Conservation (phyloP, 2,113 vertebrate genomes). For the Synodontis membranacea region DNA sequence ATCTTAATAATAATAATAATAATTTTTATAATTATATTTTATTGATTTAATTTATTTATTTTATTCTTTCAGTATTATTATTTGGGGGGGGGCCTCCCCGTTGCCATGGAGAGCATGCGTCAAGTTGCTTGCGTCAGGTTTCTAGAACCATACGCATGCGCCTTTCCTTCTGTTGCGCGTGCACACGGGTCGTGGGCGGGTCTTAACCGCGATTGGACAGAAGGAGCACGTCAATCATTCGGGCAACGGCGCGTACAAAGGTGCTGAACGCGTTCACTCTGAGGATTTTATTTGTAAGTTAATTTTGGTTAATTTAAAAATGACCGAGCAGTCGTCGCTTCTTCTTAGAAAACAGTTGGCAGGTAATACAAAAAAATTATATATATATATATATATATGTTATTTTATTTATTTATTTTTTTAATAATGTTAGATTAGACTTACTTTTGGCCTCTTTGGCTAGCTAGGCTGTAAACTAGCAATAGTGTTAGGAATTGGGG, state of each 20-base stretch:
- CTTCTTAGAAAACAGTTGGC: constrained; percentile 76
- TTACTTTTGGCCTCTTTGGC: not conserved
- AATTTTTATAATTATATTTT: not conserved
- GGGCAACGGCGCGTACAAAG: too few species aligned
- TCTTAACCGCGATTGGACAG: not conserved
- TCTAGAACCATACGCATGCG: not conserved
- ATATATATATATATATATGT: too few species aligned
- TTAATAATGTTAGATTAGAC: not conserved
- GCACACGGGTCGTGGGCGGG: not conserved
- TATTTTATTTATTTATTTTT: too few species aligned
- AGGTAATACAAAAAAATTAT: constrained; percentile 57
- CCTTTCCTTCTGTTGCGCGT: not conserved
- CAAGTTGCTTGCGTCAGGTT: not conserved
- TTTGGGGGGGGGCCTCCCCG: too few species aligned
- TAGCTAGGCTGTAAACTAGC: not conserved
- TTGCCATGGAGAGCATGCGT: not conserved
- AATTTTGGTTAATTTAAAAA: constrained; percentile 53
- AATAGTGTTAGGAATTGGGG: not conserved
- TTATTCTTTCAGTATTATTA: too few species aligned
- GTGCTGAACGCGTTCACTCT: not conserved
- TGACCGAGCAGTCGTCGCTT: constrained; percentile 73
- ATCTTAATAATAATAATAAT: too few species aligned
- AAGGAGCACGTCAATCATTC: not conserved
- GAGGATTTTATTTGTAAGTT: not conserved
- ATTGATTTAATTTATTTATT: not conserved